Base-by-base conservation (phyloP, 2,888 invertebrate species). In the Orthonychiurus folsomi region DNA sequence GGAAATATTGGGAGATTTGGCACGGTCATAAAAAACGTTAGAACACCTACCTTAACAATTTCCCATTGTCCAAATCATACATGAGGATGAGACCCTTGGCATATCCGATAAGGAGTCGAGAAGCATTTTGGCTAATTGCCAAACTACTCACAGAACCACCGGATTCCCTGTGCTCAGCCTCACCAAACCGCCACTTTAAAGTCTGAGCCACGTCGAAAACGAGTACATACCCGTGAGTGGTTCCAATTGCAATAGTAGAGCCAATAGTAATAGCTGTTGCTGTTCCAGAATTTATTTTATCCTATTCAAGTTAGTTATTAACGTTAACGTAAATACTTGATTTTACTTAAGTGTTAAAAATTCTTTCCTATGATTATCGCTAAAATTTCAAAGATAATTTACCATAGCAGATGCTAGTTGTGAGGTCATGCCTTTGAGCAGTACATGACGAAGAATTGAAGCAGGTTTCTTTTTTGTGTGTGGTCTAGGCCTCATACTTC, bases 161-260 rank as follows among this genome's bases (percentile, higher is more conserved):
- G 53, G 86, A 83, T 56, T 81, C 79, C 71, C 83, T 80, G 5
- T 66, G 62, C 62, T 72, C 52, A 56, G 57, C 61, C 76, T 77
- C 53, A 67, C 86, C 86, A 70, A 86, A 80, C 68, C 91, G 93
- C 92, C 93, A 95, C 75, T 90, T 85, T 68, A 95, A 78, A 12
- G 88, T 88, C 78, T 95, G 94, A 52, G 89, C 85, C 58, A 83
- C 81, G 80, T 90, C 89, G 79, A 92, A 93, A 61, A 91, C 86
- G 27, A 96, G 80, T 60, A 93, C 83, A 71, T 92, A 85, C 0
- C 96, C 95, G 78, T 94, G 93, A 26, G 93, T 92, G 28, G 94
- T 96, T 48, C 96, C 96, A 28, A 95, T 84, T n/a, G 89, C 89
- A 70, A 89, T 86, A 74, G 89, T 82, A 61, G 86, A 85, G 3